A percentile compares a stretch with the other conserved stretches of the same genome.
phyloP scores from a whole-genome alignment of 2,797 vertebrate genomes.

The Amblyopsis hoosieri region DNA sequence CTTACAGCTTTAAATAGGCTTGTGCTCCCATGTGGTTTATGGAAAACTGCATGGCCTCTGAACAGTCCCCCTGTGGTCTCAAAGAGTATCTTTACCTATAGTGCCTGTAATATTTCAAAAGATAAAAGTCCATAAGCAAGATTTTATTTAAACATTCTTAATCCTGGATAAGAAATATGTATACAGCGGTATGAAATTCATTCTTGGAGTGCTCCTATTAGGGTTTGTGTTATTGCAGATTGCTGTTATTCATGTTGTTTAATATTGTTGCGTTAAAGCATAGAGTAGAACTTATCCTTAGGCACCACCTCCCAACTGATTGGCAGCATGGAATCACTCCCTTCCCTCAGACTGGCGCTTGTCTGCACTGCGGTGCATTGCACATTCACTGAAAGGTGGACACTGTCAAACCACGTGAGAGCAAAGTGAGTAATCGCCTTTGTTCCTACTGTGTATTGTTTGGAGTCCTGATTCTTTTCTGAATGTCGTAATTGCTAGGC shows the following conservation, averaged over 20 bases:
- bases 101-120: constrained; percentile 7
- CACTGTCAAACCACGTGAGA: background rate
- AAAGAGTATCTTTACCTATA: background rate
- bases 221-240: background rate
- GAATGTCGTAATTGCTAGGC: background rate
- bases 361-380: constrained; percentile 33
- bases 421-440: constrained; percentile 46
- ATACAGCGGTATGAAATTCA: background rate
- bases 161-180: background rate
- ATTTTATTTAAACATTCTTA: background rate
- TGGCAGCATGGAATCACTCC: constrained; percentile 30
- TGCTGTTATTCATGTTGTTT: constrained; percentile 5
- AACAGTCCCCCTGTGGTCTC: constrained; percentile 22
- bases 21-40: constrained; percentile 65
- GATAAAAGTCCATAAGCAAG: too few species aligned
- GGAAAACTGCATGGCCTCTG: constrained; percentile 54
- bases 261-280: background rate
- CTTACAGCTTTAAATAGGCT: constrained; percentile 76
- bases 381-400: constrained; percentile 2
- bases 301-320: constrained; percentile 44
- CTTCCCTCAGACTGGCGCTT: constrained; percentile 39
- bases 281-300: constrained; percentile 19
- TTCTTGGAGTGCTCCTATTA: too few species aligned
- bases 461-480: background rate
- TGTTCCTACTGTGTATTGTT: constrained; percentile 2